Evolutionary conservation across 2,888 invertebrate species (phyloP), one percentile per base, ranked within the genome.

Genomic region (Cybosia mesomella): DNA sequence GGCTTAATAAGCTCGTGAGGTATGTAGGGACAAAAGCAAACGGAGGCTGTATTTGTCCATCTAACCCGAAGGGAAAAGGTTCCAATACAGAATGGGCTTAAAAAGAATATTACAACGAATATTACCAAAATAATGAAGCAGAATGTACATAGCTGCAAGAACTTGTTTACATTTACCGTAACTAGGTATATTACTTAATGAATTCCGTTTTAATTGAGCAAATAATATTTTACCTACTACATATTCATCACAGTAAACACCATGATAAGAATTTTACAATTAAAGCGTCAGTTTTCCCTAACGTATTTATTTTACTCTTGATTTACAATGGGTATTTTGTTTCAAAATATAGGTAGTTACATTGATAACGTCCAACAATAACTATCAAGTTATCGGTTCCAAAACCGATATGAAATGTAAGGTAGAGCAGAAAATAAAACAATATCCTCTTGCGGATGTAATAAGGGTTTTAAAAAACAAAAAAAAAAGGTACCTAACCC

Each of bases 161-260:
- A 22, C 22, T 21, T 54, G 54, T 54, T 54, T 54, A 22, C 54
- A 58, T n/a, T 21, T 36, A 15, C 15, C 15, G 39, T 22, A 54
- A 54, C 22, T 39, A 59, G 22, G 22, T 59, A 15, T 15, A 36
- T 59, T 53, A 49, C 49, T 55, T 55, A 55, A 55, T 55, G 54
- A 55, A 55, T 55, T 13, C 54, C 24, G 21, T 24, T 55, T 55
- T 55, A 24, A 22, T 24, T 21, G 22, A 55, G 54, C 13, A 55
- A 21, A 13, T 22, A 55, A 55, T 49, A 49, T 49, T 49, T 39
- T 39, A 59, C 22, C 22, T 15, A 22, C 36, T 58, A 13, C n/a
- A 49, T 49, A 39, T 15, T 15, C 7, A 18, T 18, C 18, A 18
- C 21, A 34, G 10, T 32, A 21, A 58, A 32, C 32, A 60, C 8